Conservation (phyloP, 2,797 vertebrate genomes). For the Hephaestus fuliginosus region DNA sequence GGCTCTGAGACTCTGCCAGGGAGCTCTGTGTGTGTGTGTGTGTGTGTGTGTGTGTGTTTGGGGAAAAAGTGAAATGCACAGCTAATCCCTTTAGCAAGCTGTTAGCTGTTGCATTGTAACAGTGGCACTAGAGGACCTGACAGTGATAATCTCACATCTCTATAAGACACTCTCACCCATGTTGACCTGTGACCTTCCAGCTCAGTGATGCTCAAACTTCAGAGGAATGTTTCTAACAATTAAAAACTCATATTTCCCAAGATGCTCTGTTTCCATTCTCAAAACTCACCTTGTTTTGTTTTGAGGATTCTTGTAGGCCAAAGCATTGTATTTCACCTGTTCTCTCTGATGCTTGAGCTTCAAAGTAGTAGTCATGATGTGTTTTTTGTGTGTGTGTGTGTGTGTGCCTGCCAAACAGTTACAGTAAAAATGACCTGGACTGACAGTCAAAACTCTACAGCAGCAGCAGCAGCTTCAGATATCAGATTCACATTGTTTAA, state of each 20-base stretch:
- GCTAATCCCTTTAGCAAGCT: conserved; percentile 78
- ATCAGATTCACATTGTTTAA: background rate
- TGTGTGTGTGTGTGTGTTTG: conserved; percentile 32
- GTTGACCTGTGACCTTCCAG: conserved; percentile 56
- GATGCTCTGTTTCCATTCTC: background rate
- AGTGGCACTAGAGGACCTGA: conserved; percentile 51
- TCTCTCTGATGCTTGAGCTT: background rate
- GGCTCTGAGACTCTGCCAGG: conserved; percentile 62
- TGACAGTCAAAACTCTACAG: too few species aligned
- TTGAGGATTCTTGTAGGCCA: background rate
- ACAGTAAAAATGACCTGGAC: background rate
- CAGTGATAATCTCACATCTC: conserved; percentile 71
- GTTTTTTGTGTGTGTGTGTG: background rate
- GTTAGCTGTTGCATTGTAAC: conserved; percentile 71
- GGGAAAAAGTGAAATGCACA: conserved; percentile 64
- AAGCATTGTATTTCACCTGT: background rate
- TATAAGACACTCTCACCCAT: conserved; percentile 41
- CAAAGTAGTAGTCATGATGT: background rate
- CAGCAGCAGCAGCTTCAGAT: background rate
- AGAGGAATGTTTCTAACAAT: conserved; percentile 24
- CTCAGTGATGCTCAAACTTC: conserved; percentile 32
- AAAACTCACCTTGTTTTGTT: background rate
- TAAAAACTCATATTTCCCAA: background rate
- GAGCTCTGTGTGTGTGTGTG: conserved; percentile 33
- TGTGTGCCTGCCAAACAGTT: background rate